Base-by-base conservation (phyloP, 2,888 invertebrate genomes). In the Eurois occulta region DNA sequence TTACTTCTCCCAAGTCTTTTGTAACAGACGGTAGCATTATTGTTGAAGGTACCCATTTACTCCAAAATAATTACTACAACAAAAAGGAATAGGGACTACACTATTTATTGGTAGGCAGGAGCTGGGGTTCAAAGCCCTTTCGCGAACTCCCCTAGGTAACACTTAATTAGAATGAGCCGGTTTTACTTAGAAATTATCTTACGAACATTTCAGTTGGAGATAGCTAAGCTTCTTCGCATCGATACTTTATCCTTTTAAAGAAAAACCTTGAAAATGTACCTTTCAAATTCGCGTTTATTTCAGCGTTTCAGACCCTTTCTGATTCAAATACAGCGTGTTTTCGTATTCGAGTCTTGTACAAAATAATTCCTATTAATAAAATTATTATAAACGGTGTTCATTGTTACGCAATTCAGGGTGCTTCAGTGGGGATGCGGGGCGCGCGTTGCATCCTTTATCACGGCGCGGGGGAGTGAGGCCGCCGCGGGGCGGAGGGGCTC, bases 391-490 rank as follows among this genome's bases (percentile, higher is more conserved):
- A 94, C 92, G 92, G 90, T 91, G 91, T 91, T 93, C 94, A 94
- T 95, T 95, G 94, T 95, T 95, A 94, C 94, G 93, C 94, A 94
- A 95, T 95, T 92, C 89, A 91, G 90, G 81, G 89, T 92, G 87
- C 89, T 92, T 91, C 90, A 87, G 87, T 91, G 90, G 91, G 92
- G 89, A 90, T 92, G 91, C 91, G 90, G 91, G 86, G 87, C 89
- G 89, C 87, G 86, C 88, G 93, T 93, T 96, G 96, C 96, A 96
- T 96, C 96, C 96, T 96, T 96, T 95, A 95, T 94, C 94, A 93
- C 89, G 92, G 89, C 80, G 85, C 79, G 85, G 86, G 87, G 86
- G 80, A 90, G 86, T 81, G 83, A 75, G 85, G 77, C 70, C 48
- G 86, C 78, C 73, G 84, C 82, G 87, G 86, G 91, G 88, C 89